A percentile compares a stretch with the other conserved stretches of the same genome.
Conservation (phyloP, 2,797 vertebrate species). For the Echiichthys vipera region DNA sequence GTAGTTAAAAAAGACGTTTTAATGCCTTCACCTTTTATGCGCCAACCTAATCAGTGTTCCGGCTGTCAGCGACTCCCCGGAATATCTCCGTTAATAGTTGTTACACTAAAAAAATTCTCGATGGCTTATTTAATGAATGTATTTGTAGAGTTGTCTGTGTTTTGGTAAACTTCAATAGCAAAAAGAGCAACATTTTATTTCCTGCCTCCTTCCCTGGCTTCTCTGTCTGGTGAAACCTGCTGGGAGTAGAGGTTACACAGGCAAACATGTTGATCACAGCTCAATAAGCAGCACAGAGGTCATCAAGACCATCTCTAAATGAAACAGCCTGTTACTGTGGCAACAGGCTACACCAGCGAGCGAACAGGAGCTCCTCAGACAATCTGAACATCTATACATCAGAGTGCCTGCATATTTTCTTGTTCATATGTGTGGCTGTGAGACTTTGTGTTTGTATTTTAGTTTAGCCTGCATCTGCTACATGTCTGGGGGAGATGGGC, state of each 20-base stretch:
- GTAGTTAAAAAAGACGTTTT: too few species aligned
- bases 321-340: conserved; percentile 70
- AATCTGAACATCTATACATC: neutral
- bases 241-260: conserved; percentile 48
- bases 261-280: conserved; percentile 68
- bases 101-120: too few species aligned
- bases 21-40: too few species aligned
- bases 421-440: conserved; percentile 9
- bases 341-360: conserved; percentile 67
- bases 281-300: conserved; percentile 60
- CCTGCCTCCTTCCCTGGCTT: neutral
- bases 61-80: too few species aligned
- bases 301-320: conserved; percentile 63
- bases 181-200: conserved; percentile 16
- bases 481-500: neutral
- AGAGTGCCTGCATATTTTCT: conserved; percentile 2
- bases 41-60: too few species aligned
- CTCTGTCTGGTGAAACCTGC: conserved; percentile 22
- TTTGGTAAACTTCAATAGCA: neutral
- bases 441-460: conserved; percentile 10
- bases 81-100: too few species aligned
- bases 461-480: neutral
- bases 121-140: too few species aligned
- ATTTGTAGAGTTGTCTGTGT: neutral
- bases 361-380: conserved; percentile 54